Base-by-base conservation (phyloP, 2,797 vertebrate species). In the Phataginus tricuspis region DNA sequence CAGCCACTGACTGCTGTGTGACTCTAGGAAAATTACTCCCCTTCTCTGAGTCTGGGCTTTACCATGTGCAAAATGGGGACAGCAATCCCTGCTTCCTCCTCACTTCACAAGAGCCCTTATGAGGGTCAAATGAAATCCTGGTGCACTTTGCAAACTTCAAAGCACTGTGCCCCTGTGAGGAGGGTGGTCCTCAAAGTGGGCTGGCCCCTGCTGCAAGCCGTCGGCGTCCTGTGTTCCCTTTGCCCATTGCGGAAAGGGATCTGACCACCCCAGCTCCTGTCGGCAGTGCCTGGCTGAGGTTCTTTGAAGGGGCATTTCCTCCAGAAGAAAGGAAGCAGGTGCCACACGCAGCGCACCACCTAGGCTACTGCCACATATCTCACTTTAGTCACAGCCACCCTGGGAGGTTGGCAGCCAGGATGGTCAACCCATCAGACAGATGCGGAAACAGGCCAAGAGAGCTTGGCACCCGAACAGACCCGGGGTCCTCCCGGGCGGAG, bases 311-410 rank as follows among this genome's bases (percentile, higher is more conserved):
- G 45, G 4, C 19, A 1, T n/a, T 25, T n/a, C 37, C 21, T 64
- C 51, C 5, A 7, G 82, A 78, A 45, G 37, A 29, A 23, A 6
- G 27, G 59, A 25, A 0, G 7, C 15, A 8, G 29, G 0, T 0
- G 2, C 19, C 19, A 1, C 15, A 6, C 27, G 7, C 39, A 0
- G 27, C 21, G 57, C 19, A 12, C 64, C 80, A 7, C 37, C 3
- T 2, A 27, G n/a, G 23, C 77, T 27, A 39, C 19, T 21, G 15
- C 34, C n/a, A 18, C 3, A 3, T 12, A 5, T 55, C 42, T 90
- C 31, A 0, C 23, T 39, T 85, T 25, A 15, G 61, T 55, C 57
- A 10, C 18, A 13, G 8, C 14, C 49, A 5, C 18, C 4, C 86
- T 16, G 12, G 69, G 71, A 87, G 55, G 16, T 7, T 27, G 74